Conservation (phyloP, 2,888 invertebrate species). For the Pachymerium ferrugineum region DNA sequence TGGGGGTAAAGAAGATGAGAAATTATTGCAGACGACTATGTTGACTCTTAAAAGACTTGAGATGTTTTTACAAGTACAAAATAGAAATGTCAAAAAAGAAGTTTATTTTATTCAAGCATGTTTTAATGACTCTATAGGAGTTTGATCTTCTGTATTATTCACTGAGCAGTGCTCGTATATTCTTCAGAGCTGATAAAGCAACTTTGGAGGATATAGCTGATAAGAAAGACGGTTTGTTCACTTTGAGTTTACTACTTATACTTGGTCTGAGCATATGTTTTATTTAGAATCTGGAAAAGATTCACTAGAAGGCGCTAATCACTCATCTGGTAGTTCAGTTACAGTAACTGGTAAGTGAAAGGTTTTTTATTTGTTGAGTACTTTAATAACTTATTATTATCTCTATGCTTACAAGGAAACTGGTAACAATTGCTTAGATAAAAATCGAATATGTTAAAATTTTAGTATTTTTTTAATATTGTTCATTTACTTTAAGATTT, state of each 20-base stretch:
- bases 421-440: not conserved
- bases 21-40: conserved; percentile 85
- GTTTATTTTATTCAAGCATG: conserved; percentile 41
- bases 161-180: conserved; percentile 88
- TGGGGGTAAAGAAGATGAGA: conserved; percentile 61
- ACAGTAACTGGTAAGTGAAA: not conserved
- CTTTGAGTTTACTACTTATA: not conserved
- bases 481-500: not conserved
- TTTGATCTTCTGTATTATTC: conserved; percentile 86
- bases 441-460: not conserved
- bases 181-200: conserved; percentile 61
- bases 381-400: not conserved
- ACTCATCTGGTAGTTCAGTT: not conserved
- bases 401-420: not conserved
- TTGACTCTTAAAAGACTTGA: conserved; percentile 80
- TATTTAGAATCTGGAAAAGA: not conserved
- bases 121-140: conserved; percentile 62
- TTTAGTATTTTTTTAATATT: not conserved
- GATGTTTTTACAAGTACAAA: conserved; percentile 58
- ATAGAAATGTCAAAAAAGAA: conserved; percentile 30
- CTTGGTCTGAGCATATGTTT: not conserved
- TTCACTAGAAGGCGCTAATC: not conserved
- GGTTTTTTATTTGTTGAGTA: not conserved
- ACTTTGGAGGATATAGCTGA: conserved; percentile 16
- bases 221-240: not conserved